Evolutionary conservation across 2,888 invertebrate species (phyloP).

Genomic region (Neoaliturus tenellus): DNA sequence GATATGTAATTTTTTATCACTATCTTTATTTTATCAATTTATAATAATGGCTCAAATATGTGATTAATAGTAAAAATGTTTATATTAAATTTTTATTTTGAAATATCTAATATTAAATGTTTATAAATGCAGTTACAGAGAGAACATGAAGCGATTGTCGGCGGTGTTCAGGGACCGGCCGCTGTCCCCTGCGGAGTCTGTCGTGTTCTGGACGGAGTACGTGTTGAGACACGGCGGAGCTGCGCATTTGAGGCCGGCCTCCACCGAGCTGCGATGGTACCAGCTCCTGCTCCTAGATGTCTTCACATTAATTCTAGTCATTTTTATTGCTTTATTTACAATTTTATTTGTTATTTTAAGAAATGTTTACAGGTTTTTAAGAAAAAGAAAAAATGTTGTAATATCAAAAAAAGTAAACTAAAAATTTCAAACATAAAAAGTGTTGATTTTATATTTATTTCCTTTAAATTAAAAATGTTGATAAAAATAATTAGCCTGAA

Average conservation of each 20-base stretch:
- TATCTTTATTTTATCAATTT: no score
- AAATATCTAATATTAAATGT: no score
- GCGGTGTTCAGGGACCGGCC: slow-evolving; percentile 14
- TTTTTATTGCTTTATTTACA: not conserved
- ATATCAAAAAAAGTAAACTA: not conserved
- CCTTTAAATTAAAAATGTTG: no score
- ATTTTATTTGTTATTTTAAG: not conserved
- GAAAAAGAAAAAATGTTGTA: not conserved
- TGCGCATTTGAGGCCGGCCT: slow-evolving; percentile 36
- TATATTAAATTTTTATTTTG: no score
- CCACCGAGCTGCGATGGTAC: slow-evolving; percentile 26
- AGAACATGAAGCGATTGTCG: slow-evolving; percentile 40
- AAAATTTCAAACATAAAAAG: no score
- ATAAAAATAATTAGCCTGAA: no score
- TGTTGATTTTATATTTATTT: no score
- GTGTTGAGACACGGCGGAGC: slow-evolving; percentile 40
- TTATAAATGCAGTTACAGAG: slow-evolving; percentile 45
- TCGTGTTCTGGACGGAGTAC: slow-evolving; percentile 44
- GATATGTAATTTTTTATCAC: no score
- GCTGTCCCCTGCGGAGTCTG: slow-evolving; percentile 21
- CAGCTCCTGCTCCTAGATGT: slow-evolving; percentile 36
- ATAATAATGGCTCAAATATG: no score
- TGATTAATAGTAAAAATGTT: no score
- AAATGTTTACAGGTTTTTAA: not conserved
- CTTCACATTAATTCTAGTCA: not conserved